phyloP scores from a whole-genome alignment of 2,113 vertebrate species.

The Cyanocitta stelleri region DNA sequence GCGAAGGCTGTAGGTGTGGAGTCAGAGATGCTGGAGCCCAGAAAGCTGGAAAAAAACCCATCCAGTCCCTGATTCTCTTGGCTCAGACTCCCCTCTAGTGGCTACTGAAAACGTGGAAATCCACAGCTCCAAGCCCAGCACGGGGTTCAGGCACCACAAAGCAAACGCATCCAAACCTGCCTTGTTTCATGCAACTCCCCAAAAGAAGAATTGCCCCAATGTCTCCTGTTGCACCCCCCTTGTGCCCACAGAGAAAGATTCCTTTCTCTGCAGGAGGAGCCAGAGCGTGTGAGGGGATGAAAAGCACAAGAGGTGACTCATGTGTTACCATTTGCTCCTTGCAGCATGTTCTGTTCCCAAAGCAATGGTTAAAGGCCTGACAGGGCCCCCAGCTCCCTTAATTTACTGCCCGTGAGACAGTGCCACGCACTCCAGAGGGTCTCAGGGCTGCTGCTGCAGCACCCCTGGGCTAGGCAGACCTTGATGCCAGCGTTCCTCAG shows the following conservation, averaged over 20 bases:
- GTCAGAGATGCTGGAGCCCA: neutral
- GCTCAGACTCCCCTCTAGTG: slow-evolving; percentile 48
- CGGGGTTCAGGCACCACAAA: neutral
- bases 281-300: neutral
- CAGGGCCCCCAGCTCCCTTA: rapidly evolving
- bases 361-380: neutral
- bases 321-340: neutral
- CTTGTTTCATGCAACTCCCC: neutral
- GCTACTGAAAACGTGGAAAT: neutral
- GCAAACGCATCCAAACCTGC: neutral
- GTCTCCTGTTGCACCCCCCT: neutral
- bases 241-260: rapidly evolving
- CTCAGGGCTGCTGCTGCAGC: neutral
- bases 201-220: neutral
- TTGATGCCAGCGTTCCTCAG: slow-evolving; percentile 95
- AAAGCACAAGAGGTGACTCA: neutral
- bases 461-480: slow-evolving; percentile 56
- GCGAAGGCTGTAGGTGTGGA: neutral
- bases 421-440: neutral
- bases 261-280: neutral
- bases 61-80: neutral
- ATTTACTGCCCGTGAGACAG: neutral
- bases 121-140: neutral
- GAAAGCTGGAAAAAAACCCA: neutral
- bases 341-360: neutral